A percentile compares a stretch with the other conserved stretches of the same genome.
phyloP scores from a whole-genome alignment of 1,140 invertebrate genomes.

The Nebria ingens region DNA sequence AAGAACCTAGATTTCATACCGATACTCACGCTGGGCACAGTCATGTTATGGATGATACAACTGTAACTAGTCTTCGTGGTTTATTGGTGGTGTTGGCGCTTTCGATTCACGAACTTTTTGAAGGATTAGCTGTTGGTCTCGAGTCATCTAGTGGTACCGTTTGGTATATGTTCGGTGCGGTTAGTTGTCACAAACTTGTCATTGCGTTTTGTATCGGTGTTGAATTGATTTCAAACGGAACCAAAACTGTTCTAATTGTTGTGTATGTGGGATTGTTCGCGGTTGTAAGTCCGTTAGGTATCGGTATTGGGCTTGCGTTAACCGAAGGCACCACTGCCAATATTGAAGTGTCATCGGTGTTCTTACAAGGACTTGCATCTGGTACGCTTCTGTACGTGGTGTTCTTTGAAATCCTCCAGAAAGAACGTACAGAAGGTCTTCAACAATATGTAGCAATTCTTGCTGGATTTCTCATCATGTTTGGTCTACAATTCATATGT shows the following conservation, averaged over 20 bases:
- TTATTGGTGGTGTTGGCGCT: slow-evolving; percentile 75
- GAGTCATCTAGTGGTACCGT: slow-evolving; percentile 56
- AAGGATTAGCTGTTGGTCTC: slow-evolving; percentile 81
- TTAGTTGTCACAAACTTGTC: slow-evolving; percentile 48
- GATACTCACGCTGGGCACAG: slow-evolving; percentile 22
- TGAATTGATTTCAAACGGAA: slow-evolving; percentile 34
- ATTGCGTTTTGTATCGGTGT: slow-evolving; percentile 46
- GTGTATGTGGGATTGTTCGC: slow-evolving; percentile 42
- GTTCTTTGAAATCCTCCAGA: slow-evolving; percentile 56
- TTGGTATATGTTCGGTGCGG: slow-evolving; percentile 43
- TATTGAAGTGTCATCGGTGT: slow-evolving; percentile 25
- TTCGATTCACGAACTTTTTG: slow-evolving; percentile 84
- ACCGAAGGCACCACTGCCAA: slow-evolving; percentile 20
- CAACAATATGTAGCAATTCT: slow-evolving; percentile 57
- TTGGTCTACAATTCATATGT: slow-evolving; percentile 59
- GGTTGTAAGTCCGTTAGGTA: slow-evolving; percentile 42
- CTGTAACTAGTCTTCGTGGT: slow-evolving; percentile 57
- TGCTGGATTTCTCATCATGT: slow-evolving; percentile 66
- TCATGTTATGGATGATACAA: slow-evolving; percentile 39
- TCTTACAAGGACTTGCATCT: slow-evolving; percentile 48
- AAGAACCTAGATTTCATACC: slow-evolving; percentile 16
- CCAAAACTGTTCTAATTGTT: slow-evolving; percentile 27
- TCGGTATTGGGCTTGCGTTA: slow-evolving; percentile 38
- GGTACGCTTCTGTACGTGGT: slow-evolving; percentile 57
- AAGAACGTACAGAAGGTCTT: slow-evolving; percentile 47